These are phyloP conservation scores for Ylistrum balloti DNA, from an alignment of 1,140 invertebrate genomes.

Conservation along the genomic window DNA sequence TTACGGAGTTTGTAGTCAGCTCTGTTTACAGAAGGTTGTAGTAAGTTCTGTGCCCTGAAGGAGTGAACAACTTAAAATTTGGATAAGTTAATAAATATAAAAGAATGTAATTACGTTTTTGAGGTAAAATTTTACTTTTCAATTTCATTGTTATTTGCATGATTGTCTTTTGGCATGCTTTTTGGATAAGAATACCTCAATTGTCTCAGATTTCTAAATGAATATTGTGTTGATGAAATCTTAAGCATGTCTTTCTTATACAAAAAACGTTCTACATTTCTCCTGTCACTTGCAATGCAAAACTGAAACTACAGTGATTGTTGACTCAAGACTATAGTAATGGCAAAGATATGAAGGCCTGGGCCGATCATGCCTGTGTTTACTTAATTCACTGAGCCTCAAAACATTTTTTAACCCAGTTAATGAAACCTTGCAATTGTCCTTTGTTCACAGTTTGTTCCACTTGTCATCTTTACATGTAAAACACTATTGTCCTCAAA, in stretches of 20 bases:
- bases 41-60: neutral
- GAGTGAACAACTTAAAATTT: neutral
- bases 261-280: neutral
- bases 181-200: slow-evolving; percentile 8
- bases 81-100: neutral
- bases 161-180: slow-evolving; percentile 26
- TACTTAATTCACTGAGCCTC: too few relatives aligned
- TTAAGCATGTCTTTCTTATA: slow-evolving; percentile 3
- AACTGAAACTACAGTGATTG: neutral
- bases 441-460: too few relatives aligned
- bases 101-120: neutral
- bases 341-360: too few relatives aligned
- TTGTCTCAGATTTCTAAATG: too few relatives aligned
- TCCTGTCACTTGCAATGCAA: neutral
- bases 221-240: neutral
- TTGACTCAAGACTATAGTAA: too few relatives aligned
- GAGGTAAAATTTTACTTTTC: neutral
- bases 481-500: too few relatives aligned
- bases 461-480: too few relatives aligned
- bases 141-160: slow-evolving; percentile 22
- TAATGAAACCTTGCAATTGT: too few relatives aligned
- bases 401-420: too few relatives aligned
- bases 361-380: too few relatives aligned
- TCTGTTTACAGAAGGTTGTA: neutral
- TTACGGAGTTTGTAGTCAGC: too few relatives aligned